Evolutionary conservation across 1,140 invertebrate genomes (phyloP), one percentile per base, ranked within the genome.

Genomic region (Drosophila pandora): DNA sequence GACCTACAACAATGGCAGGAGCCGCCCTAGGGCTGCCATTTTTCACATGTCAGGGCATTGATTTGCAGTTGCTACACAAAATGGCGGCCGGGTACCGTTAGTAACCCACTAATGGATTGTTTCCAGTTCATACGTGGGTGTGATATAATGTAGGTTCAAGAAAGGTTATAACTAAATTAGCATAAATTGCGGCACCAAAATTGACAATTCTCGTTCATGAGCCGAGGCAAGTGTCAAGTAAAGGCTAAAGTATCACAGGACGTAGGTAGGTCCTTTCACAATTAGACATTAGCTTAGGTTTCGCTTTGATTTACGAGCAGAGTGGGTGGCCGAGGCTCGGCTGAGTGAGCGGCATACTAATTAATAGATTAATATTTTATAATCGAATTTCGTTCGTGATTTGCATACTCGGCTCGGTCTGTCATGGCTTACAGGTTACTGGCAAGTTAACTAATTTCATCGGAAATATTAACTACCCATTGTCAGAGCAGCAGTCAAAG

Each of bases 341-440:
- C 22, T 52, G 32, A 58, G 41, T 57, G 58, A 45, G 55, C 32
- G 62, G 74, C 41, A 87, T 85, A 57, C 71, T 70, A 87, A 85
- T 78, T 81, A 81, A 85, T 87, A 74, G 73, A 82, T 85, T 81
- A 87, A 85, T 87, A 85, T 82, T 87, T 87, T 85, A 87, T 81
- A 87, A 85, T 87, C 78, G 78, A 78, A 69, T 82, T 77, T 70
- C 43, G 53, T 65, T 69, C 58, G 81, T 85, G 83, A 85, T 85
- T 85, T 88, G 82, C 82, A 85, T 88, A 87, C 80, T 70, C 68
- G 65, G 50, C 39, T 49, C 22, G 48, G 57, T 41, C 63, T 22
- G 34, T 28, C 25, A 28, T 1, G 25, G 25, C 6, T 17, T 12
- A 2, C 13, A 4, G 5, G 3, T 10, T 37, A 10, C 10, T 37